Evolutionary conservation across 35 echinoderm and acorn worm genomes (phyloP).

Genomic region (Apostichopus californicus): DNA sequence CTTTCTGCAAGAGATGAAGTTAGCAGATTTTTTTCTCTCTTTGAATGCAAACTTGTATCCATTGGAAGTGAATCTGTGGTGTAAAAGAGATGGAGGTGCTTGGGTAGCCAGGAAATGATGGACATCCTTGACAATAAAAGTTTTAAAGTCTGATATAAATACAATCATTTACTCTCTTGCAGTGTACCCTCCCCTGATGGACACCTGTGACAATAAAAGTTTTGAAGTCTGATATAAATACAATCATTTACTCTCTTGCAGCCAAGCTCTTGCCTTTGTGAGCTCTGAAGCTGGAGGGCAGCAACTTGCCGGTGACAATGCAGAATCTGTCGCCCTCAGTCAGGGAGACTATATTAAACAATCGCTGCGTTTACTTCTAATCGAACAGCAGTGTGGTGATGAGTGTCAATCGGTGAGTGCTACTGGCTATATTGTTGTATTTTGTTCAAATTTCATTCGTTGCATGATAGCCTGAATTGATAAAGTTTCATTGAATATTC

Average conservation of each 20-base stretch:
- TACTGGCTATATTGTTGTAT: too few species aligned
- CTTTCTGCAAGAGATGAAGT: too few species aligned
- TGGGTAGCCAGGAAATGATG: too few species aligned
- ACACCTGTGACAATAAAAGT: not conserved
- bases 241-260: conserved; percentile 31
- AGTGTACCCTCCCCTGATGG: conserved; percentile 4
- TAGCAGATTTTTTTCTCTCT: too few species aligned
- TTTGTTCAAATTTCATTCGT: too few species aligned
- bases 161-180: too few species aligned
- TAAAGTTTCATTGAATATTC: not conserved
- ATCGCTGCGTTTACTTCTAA: conserved; percentile 43
- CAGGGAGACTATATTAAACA: conserved; percentile 52
- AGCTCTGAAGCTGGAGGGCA: conserved; percentile 61
- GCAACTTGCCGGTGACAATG: conserved; percentile 61
- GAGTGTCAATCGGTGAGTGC: conserved; percentile 80
- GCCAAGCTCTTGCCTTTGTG: conserved; percentile 67
- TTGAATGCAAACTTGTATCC: too few species aligned
- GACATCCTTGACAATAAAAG: not conserved
- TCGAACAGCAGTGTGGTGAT: conserved; percentile 84
- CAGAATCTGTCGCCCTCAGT: conserved; percentile 65
- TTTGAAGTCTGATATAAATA: not conserved
- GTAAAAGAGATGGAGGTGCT: too few species aligned
- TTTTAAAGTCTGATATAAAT: not conserved
- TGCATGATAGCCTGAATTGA: not conserved
- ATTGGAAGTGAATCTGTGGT: too few species aligned